phyloP scores from a whole-genome alignment of 2,797 vertebrate species.

The Notamacropus eugenii region DNA sequence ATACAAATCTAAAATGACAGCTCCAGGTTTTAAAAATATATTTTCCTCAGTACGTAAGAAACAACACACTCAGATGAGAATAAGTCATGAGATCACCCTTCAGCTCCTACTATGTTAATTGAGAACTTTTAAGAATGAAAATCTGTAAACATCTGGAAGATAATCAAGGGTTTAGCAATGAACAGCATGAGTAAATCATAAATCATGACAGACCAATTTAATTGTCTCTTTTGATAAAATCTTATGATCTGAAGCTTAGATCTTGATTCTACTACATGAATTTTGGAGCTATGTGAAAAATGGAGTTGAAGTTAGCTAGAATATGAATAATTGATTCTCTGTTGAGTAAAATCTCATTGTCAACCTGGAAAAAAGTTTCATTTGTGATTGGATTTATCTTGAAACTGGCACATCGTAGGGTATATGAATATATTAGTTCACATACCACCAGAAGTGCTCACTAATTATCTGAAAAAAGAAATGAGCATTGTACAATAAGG shows the following conservation, averaged over 20 bases:
- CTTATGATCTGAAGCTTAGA: constrained; percentile 21
- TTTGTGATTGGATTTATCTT: background rate
- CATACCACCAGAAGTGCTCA: background rate
- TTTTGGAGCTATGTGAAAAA: constrained; percentile 15
- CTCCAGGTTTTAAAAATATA: constrained; percentile 14
- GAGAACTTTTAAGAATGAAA: constrained; percentile 24
- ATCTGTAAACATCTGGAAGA: constrained; percentile 62
- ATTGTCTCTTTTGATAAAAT: constrained; percentile 55
- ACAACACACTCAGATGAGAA: constrained; percentile 24
- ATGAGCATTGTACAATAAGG: background rate
- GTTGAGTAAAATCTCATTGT: background rate
- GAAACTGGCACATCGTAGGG: background rate
- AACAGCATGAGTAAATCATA: constrained; percentile 58
- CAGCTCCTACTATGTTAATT: constrained; percentile 44
- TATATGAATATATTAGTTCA: background rate
- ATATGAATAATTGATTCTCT: constrained; percentile 27
- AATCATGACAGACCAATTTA: constrained; percentile 51
- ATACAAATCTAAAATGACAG: constrained; percentile 15
- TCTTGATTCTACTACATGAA: constrained; percentile 45
- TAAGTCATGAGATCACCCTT: constrained; percentile 38
- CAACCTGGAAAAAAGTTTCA: background rate
- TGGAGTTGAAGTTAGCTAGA: constrained; percentile 3
- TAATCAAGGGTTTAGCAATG: constrained; percentile 58
- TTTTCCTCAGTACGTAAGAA: constrained; percentile 29
- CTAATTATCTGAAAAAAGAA: background rate